Evolutionary conservation across 30 jellyfish, hydroid and myxozoan species (phyloP).

Genomic region (Catostylus mosaicus): DNA sequence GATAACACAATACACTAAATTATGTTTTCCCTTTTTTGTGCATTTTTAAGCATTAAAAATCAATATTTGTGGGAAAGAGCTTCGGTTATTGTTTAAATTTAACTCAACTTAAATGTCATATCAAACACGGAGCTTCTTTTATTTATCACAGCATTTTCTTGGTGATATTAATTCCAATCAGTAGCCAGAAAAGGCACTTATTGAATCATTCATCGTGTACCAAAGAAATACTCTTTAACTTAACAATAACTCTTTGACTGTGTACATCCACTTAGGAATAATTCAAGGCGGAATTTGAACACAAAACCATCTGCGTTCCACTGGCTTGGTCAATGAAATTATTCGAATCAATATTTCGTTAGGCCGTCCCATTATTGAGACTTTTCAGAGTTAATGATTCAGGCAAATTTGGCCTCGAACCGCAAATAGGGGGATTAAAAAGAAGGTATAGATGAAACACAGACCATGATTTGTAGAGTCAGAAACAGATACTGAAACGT

Average conservation of each 20-base stretch:
- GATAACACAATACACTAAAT: too few relatives aligned
- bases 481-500: too few relatives aligned
- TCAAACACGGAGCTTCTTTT: background rate
- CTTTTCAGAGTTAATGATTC: background rate
- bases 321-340: background rate
- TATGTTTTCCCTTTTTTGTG: too few relatives aligned
- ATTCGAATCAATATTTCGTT: background rate
- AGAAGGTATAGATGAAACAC: background rate
- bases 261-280: background rate
- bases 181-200: background rate
- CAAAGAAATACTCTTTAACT: background rate
- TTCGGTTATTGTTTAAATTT: too few relatives aligned
- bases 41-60: too few relatives aligned
- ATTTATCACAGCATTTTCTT: background rate
- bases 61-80: too few relatives aligned
- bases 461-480: background rate
- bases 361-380: background rate
- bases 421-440: slow-evolving; percentile 4
- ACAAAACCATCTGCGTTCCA: background rate
- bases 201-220: background rate
- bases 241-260: background rate
- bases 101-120: too few relatives aligned
- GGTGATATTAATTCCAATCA: background rate
- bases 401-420: background rate
- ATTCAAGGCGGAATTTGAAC: background rate